phyloP scores from a whole-genome alignment of 2,888 invertebrate genomes.

The Torymus aiolomorphi region DNA sequence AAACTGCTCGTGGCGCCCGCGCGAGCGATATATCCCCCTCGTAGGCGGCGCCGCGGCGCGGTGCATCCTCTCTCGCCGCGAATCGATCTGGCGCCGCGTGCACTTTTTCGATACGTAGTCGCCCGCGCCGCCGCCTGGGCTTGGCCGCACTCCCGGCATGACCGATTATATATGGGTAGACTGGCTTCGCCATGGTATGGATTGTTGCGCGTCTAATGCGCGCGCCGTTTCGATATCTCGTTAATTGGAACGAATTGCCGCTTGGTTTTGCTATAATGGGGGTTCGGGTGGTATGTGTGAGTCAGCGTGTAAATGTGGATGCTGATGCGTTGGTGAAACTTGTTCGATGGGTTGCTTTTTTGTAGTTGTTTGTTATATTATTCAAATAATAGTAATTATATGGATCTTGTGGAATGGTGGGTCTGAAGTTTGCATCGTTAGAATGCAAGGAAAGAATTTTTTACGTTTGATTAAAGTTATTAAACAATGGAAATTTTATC shows the following conservation, averaged over 20 bases:
- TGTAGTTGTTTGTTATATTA: no score
- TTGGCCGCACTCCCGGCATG: conserved; percentile 29
- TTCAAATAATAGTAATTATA: no score
- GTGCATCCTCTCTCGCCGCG: conserved; percentile 1
- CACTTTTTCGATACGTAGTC: conserved; percentile 10
- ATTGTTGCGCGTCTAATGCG: background rate
- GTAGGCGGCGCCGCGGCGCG: background rate
- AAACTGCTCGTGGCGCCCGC: conserved; percentile 54
- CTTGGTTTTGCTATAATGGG: background rate
- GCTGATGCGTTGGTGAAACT: no score
- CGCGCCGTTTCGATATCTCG: background rate
- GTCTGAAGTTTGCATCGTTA: no score
- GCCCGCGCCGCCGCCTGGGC: background rate
- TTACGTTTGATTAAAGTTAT: no score
- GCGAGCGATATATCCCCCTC: conserved; percentile 14
- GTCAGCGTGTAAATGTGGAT: no score
- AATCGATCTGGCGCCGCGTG: conserved; percentile 25
- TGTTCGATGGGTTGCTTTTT: no score
- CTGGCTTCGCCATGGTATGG: background rate
- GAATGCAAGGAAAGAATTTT: no score
- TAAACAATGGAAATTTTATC: no score
- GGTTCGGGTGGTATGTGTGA: background rate
- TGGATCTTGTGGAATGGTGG: no score
- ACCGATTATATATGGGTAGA: conserved; percentile 47
- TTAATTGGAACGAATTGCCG: conserved; percentile 30